These are phyloP conservation scores for Empis stercorea DNA, from an alignment of 2,888 invertebrate genomes.

Conservation along the genomic window DNA sequence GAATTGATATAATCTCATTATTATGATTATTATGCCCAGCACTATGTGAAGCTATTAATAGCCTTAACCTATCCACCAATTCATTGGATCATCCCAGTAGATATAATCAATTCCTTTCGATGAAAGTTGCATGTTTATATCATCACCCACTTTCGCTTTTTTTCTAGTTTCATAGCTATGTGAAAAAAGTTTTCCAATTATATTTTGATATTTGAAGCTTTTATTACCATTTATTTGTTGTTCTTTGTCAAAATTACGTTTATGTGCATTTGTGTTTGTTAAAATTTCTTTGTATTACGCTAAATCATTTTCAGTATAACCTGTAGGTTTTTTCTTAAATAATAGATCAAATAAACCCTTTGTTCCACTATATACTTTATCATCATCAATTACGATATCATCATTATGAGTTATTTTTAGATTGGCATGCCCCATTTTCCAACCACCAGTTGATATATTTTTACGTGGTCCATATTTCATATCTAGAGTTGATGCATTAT, in stretches of 20 bases:
- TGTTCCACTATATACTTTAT: background rate
- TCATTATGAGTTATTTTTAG: background rate
- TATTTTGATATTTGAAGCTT: background rate
- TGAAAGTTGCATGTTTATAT: background rate
- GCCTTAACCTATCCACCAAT: too few relatives aligned
- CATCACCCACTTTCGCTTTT: background rate
- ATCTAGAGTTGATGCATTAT: background rate
- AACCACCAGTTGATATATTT: background rate
- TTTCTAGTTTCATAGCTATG: background rate
- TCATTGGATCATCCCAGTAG: too few relatives aligned
- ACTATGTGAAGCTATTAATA: background rate
- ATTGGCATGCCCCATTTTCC: background rate
- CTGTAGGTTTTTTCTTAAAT: background rate
- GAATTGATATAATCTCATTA: background rate
- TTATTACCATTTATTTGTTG: background rate
- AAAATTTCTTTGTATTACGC: background rate
- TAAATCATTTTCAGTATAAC: background rate
- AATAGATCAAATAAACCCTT: background rate
- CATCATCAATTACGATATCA: background rate
- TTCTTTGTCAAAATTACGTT: background rate
- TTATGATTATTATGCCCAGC: background rate
- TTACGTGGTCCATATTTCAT: background rate
- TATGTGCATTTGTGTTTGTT: background rate
- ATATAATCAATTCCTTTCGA: background rate
- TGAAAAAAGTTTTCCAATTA: background rate